Evolutionary conservation across 1,140 invertebrate species (phyloP).

Genomic region (Drosophila nikananu): DNA sequence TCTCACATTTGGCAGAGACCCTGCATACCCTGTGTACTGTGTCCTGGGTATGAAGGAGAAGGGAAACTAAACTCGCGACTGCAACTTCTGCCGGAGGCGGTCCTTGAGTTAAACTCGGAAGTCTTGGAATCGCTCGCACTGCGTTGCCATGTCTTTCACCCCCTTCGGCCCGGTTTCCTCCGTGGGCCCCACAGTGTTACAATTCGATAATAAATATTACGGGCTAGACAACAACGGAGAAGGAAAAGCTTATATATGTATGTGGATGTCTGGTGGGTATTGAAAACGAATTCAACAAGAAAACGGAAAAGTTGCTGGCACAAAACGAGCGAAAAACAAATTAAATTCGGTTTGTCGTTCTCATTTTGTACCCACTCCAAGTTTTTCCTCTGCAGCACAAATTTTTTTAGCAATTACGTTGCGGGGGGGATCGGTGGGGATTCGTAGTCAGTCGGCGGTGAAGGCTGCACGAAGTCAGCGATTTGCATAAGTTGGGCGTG

Average conservation of each 20-base stretch:
- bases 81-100: constrained; percentile 59
- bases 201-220: constrained; percentile 83
- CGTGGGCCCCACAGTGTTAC: constrained; percentile 38
- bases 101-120: constrained; percentile 42
- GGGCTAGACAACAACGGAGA: constrained; percentile 74
- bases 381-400: constrained; percentile 48
- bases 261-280: constrained; percentile 30
- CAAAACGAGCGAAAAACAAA: constrained; percentile 78
- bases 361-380: constrained; percentile 56
- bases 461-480: constrained; percentile 49
- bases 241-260: constrained; percentile 31
- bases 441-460: background rate
- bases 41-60: constrained; percentile 7
- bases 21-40: constrained; percentile 1
- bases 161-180: constrained; percentile 4
- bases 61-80: constrained; percentile 51
- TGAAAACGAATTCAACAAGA: constrained; percentile 59
- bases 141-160: constrained; percentile 57
- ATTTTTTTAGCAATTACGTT: constrained; percentile 75
- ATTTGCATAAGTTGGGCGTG: constrained; percentile 72
- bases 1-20: constrained; percentile 4
- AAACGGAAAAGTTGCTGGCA: constrained; percentile 67
- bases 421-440: background rate
- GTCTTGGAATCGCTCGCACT: constrained; percentile 70
- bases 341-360: constrained; percentile 78